These are phyloP conservation scores for Microplitis demolitor DNA, from an alignment of 1,140 invertebrate species.

Conservation along the genomic window DNA sequence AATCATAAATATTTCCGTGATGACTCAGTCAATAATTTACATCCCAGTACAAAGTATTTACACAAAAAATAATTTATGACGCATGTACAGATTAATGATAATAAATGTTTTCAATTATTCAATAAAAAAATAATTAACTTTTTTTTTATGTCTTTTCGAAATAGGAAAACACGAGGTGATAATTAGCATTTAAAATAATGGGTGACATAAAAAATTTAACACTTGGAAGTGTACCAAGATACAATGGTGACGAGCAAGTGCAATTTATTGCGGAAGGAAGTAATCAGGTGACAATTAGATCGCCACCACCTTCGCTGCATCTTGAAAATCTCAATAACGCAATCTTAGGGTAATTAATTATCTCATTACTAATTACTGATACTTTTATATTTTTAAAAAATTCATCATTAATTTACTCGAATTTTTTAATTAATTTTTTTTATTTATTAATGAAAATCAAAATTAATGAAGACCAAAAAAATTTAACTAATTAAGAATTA, in stretches of 20 bases:
- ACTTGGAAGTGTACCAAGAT: constrained; percentile 44
- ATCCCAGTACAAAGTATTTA: no score
- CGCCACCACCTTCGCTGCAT: constrained; percentile 48
- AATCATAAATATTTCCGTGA: no score
- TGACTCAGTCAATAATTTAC: no score
- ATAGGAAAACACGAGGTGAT: constrained; percentile 35
- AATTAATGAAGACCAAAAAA: no score
- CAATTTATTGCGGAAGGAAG: constrained; percentile 55
- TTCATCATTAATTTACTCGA: background rate
- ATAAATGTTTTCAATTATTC: no score
- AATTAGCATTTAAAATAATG: constrained; percentile 47
- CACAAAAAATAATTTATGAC: no score
- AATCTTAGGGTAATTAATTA: constrained; percentile 43
- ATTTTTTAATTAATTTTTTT: no score
- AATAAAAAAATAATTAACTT: background rate
- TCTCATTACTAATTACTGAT: no score
- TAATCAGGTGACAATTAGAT: constrained; percentile 58
- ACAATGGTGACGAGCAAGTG: constrained; percentile 56
- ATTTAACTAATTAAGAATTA: no score
- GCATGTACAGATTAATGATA: no score
- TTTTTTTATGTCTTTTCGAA: constrained; percentile 21
- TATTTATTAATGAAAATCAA: no score
- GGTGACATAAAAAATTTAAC: constrained; percentile 55
- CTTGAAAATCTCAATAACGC: constrained; percentile 56
- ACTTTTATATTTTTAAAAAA: background rate